Evolutionary conservation across 1,140 invertebrate species (phyloP).

Genomic region (Phthorimaea operculella): DNA sequence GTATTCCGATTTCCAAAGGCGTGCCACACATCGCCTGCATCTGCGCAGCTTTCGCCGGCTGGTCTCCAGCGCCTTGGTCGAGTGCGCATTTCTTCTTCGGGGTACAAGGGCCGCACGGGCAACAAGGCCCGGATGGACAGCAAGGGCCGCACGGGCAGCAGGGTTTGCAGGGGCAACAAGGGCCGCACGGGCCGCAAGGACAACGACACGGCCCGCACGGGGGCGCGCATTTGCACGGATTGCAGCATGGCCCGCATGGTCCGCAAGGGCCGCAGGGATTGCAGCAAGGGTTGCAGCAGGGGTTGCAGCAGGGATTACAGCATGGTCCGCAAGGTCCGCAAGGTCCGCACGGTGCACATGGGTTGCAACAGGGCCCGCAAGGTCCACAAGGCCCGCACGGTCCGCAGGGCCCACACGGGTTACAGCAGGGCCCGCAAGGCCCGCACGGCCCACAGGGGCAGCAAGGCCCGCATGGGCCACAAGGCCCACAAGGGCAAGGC

Average conservation of each 20-base stretch:
- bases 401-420: conserved; percentile 7
- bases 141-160: conserved; percentile 5
- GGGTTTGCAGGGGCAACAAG: conserved; percentile 9
- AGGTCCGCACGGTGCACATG: conserved; percentile 13
- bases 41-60: conserved; percentile 31
- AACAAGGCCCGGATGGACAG: background rate
- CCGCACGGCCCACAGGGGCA: conserved; percentile 14
- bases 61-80: conserved; percentile 16
- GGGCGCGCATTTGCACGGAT: background rate
- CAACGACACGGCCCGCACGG: conserved; percentile 7
- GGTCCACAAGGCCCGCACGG: conserved; percentile 13
- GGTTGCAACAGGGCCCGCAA: conserved; percentile 4
- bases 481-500: conserved; percentile 11
- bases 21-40: conserved; percentile 18
- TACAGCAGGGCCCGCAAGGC: conserved; percentile 10
- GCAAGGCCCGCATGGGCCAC: conserved; percentile 6
- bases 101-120: conserved; percentile 12
- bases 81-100: conserved; percentile 62
- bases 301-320: conserved; percentile 1
- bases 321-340: conserved; percentile 7
- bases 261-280: background rate
- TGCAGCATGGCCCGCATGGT: background rate
- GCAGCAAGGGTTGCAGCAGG: conserved; percentile 2
- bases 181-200: conserved; percentile 10
- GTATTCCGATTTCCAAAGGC: background rate